A percentile compares a stretch with the other conserved stretches of the same genome.
These are phyloP conservation scores for Rhizomys pruinosus DNA, from an alignment of 2,113 vertebrate species.

Conservation along the genomic window DNA sequence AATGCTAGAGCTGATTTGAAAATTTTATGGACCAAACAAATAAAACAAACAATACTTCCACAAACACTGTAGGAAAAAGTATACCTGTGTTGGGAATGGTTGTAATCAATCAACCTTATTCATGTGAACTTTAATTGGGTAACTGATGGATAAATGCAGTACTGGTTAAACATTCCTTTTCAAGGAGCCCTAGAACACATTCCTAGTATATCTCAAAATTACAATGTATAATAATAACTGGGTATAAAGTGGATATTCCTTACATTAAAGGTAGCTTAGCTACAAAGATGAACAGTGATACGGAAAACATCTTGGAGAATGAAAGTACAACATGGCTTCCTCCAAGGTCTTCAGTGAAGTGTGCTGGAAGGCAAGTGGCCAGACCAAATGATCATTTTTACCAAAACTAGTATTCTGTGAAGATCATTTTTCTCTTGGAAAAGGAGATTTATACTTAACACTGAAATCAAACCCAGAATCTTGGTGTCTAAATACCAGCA, in stretches of 20 bases:
- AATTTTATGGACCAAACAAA: constrained; percentile 33
- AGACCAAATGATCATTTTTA: constrained; percentile 14
- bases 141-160: constrained; percentile 6
- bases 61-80: neutral
- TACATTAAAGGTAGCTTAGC: neutral
- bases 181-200: neutral
- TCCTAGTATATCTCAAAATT: constrained; percentile 13
- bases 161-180: neutral
- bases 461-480: constrained; percentile 43
- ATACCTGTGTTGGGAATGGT: neutral
- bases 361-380: neutral
- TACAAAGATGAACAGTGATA: neutral
- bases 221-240: neutral
- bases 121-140: neutral
- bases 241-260: neutral
- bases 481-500: neutral
- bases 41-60: neutral
- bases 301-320: constrained; percentile 9
- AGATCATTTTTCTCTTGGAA: constrained; percentile 31
- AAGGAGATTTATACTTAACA: neutral
- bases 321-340: neutral
- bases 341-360: neutral
- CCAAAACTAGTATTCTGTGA: constrained; percentile 20
- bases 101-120: neutral
- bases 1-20: constrained; percentile 33